These are phyloP conservation scores for Noctua fimbriata DNA, from an alignment of 2,888 invertebrate genomes.

Conservation along the genomic window DNA sequence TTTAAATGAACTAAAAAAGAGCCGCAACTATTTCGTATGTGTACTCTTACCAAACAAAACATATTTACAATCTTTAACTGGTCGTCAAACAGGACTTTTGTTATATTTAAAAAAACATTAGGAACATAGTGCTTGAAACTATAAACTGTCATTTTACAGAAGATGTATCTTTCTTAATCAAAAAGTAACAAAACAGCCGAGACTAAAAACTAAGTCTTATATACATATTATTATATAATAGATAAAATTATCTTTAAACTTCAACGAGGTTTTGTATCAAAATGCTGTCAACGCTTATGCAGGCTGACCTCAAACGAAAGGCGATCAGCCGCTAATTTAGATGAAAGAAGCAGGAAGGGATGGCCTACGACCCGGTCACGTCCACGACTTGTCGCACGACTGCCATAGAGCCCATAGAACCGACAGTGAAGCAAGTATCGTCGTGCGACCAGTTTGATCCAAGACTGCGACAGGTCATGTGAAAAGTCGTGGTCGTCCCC, in stretches of 20 bases:
- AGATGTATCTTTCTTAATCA: neutral
- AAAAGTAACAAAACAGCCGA: neutral
- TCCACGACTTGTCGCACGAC: neutral
- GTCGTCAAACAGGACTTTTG: neutral
- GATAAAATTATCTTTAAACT: constrained; percentile 34
- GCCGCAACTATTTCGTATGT: neutral
- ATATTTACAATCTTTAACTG: neutral
- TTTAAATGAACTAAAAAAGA: neutral
- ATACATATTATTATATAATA: constrained; percentile 13
- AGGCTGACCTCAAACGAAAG: constrained; percentile 25
- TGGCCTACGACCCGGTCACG: neutral
- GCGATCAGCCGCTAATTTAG: constrained; percentile 31
- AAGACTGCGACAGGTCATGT: neutral
- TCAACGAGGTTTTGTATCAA: constrained; percentile 39
- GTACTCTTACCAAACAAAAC: neutral
- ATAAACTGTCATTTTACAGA: constrained; percentile 11
- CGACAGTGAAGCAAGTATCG: neutral
- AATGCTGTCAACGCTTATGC: constrained; percentile 44
- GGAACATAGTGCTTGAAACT: neutral
- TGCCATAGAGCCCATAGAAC: neutral
- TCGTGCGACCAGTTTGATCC: neutral
- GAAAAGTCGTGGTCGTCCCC: neutral
- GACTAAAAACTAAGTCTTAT: constrained; percentile 16
- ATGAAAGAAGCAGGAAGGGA: constrained; percentile 6
- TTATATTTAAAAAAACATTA: neutral